Evolutionary conservation across 92 coral and sea anemone species (phyloP).

Genomic region (Epizoanthus ramosus): DNA sequence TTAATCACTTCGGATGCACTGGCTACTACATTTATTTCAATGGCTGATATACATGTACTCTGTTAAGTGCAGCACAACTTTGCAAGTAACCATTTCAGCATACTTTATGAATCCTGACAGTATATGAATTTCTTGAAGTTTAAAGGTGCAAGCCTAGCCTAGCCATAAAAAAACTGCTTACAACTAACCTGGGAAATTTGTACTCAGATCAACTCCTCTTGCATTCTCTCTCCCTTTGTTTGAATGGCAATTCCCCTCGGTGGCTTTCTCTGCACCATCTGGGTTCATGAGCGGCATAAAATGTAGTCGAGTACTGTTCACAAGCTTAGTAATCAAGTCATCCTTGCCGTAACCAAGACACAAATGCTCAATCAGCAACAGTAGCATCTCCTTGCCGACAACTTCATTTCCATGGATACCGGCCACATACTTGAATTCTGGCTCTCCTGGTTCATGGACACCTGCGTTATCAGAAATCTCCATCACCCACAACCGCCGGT

Average conservation of each 20-base stretch:
- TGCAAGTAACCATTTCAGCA: too few species aligned
- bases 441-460: conserved; percentile 93
- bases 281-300: conserved; percentile 87
- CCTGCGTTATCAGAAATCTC: conserved; percentile 97
- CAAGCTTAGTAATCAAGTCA: conserved; percentile 84
- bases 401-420: conserved; percentile 97
- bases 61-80: too few species aligned
- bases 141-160: too few species aligned
- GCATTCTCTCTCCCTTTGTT: conserved; percentile 82
- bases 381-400: conserved; percentile 91
- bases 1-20: neutral
- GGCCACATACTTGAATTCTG: conserved; percentile 93
- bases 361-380: conserved; percentile 83
- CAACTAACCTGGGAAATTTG: conserved; percentile 81
- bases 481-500: conserved; percentile 80
- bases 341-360: conserved; percentile 96
- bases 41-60: too few species aligned
- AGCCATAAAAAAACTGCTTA: neutral
- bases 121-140: too few species aligned
- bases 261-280: conserved; percentile 79
- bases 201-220: conserved; percentile 79
- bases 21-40: neutral
- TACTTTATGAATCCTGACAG: too few species aligned
- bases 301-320: conserved; percentile 86
- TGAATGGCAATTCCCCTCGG: conserved; percentile 89